These are phyloP conservation scores for Noctua comes DNA, from an alignment of 2,888 invertebrate species.

Conservation along the genomic window DNA sequence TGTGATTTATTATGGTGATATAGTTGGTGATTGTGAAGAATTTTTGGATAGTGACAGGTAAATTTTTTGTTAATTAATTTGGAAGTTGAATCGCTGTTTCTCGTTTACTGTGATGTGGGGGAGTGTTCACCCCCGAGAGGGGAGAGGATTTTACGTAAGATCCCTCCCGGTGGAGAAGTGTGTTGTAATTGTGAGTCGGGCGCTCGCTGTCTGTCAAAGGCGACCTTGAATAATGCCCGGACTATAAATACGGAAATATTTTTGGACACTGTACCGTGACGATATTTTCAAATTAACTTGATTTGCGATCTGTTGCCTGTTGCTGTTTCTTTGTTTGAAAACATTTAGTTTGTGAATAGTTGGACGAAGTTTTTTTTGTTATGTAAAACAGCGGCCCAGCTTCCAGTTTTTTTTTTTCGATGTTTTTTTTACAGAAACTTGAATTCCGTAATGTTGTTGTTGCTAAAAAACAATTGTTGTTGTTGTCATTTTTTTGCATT, in stretches of 20 bases:
- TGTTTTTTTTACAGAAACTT: slow-evolving; percentile 23
- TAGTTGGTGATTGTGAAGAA: slow-evolving; percentile 84
- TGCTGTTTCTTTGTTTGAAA: slow-evolving; percentile 69
- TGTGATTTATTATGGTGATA: slow-evolving; percentile 90
- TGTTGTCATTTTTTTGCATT: slow-evolving; percentile 7
- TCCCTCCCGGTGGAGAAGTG: slow-evolving; percentile 75
- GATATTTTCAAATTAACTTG: slow-evolving; percentile 77
- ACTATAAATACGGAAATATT: slow-evolving; percentile 89
- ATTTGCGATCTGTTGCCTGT: slow-evolving; percentile 73
- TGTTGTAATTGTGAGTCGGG: slow-evolving; percentile 78
- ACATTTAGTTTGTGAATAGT: slow-evolving; percentile 58
- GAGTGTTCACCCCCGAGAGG: slow-evolving; percentile 65
- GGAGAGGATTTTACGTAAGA: slow-evolving; percentile 84
- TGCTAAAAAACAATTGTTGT: slow-evolving; percentile 18
- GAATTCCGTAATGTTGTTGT: slow-evolving; percentile 70
- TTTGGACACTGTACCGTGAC: slow-evolving; percentile 79
- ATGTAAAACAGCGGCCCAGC: slow-evolving; percentile 58
- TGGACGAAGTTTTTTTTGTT: slow-evolving; percentile 43
- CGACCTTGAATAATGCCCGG: slow-evolving; percentile 86
- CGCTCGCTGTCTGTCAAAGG: slow-evolving; percentile 83
- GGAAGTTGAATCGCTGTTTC: slow-evolving; percentile 74
- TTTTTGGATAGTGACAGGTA: slow-evolving; percentile 87
- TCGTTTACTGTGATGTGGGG: slow-evolving; percentile 62
- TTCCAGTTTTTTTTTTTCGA: slow-evolving; percentile 34
- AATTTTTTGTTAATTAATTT: slow-evolving; percentile 75